phyloP scores from a whole-genome alignment of 2,797 vertebrate species.

The Florisuga fusca region DNA sequence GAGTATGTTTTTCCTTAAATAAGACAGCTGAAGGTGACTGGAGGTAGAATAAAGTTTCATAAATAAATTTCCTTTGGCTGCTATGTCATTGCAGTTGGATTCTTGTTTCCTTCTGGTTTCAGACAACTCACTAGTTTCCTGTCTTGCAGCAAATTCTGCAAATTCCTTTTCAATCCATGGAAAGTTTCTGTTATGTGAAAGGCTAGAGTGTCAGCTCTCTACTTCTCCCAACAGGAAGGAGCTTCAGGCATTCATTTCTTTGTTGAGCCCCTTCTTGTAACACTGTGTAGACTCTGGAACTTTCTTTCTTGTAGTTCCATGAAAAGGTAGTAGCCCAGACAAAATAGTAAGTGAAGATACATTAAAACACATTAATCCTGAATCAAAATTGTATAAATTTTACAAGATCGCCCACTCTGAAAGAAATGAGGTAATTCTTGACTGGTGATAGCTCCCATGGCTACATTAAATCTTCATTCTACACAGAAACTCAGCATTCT shows the following conservation, averaged over 20 bases:
- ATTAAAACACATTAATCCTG: not conserved
- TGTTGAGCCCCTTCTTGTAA: not conserved
- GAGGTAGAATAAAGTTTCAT: not conserved
- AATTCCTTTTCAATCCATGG: not conserved
- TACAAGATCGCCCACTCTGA: not conserved
- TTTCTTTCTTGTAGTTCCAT: not conserved
- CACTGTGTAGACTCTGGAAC: not conserved
- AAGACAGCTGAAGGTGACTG: not conserved
- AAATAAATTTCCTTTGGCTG: not conserved
- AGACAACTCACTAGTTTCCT: not conserved
- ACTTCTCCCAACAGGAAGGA: not conserved
- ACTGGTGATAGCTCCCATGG: not conserved
- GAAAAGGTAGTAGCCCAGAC: not conserved
- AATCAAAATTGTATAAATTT: not conserved
- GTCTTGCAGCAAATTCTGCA: rapidly evolving
- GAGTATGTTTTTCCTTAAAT: not conserved
- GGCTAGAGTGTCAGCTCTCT: not conserved
- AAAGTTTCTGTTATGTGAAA: not conserved
- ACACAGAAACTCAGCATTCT: not conserved
- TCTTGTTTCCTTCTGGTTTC: not conserved
- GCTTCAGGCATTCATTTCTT: not conserved
- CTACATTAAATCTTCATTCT: not conserved
- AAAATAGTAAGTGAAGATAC: not conserved
- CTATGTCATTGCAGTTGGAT: not conserved
- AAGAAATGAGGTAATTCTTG: not conserved